phyloP scores from a whole-genome alignment of 2,797 vertebrate species.

The Sandelia bainsii region DNA sequence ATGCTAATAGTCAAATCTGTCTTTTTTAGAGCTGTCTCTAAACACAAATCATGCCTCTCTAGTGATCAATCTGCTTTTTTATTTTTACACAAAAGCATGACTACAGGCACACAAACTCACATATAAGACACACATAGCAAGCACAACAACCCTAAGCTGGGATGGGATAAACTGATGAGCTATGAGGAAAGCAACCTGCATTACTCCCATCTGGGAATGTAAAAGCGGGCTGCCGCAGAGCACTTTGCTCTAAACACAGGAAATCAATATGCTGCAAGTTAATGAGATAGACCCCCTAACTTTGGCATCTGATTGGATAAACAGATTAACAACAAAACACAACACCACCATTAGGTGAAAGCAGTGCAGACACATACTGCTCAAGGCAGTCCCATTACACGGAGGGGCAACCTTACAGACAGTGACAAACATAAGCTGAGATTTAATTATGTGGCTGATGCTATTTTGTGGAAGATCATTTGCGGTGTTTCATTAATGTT shows the following conservation, averaged over 20 bases:
- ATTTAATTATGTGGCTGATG: slow-evolving; percentile 29
- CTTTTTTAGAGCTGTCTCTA: slow-evolving; percentile 13
- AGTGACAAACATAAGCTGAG: slow-evolving; percentile 37
- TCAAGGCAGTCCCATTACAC: slow-evolving; percentile 43
- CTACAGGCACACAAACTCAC: slow-evolving; percentile 24
- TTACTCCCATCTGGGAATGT: slow-evolving; percentile 72
- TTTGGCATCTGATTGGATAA: slow-evolving; percentile 78
- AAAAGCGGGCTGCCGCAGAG: slow-evolving; percentile 55
- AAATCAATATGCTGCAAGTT: slow-evolving; percentile 80
- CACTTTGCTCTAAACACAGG: slow-evolving; percentile 57
- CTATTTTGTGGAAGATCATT: slow-evolving; percentile 18
- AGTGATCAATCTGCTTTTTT: slow-evolving; percentile 58
- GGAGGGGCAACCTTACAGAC: slow-evolving; percentile 30
- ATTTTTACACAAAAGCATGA: slow-evolving; percentile 51
- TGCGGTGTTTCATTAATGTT: not conserved
- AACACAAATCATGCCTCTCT: slow-evolving; percentile 46
- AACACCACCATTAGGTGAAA: slow-evolving; percentile 64
- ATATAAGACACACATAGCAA: slow-evolving; percentile 1
- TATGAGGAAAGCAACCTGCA: slow-evolving; percentile 56
- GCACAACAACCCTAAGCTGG: slow-evolving; percentile 42
- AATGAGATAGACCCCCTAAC: slow-evolving; percentile 77
- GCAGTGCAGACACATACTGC: slow-evolving; percentile 37
- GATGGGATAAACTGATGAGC: slow-evolving; percentile 71
- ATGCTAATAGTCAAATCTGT: slow-evolving; percentile 22
- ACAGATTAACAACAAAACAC: slow-evolving; percentile 78